Percentiles rank a stretch among this genome's conserved stretches.
Evolutionary conservation across 2,113 vertebrate genomes (phyloP).

Genomic region (Xiphophorus couchianus): DNA sequence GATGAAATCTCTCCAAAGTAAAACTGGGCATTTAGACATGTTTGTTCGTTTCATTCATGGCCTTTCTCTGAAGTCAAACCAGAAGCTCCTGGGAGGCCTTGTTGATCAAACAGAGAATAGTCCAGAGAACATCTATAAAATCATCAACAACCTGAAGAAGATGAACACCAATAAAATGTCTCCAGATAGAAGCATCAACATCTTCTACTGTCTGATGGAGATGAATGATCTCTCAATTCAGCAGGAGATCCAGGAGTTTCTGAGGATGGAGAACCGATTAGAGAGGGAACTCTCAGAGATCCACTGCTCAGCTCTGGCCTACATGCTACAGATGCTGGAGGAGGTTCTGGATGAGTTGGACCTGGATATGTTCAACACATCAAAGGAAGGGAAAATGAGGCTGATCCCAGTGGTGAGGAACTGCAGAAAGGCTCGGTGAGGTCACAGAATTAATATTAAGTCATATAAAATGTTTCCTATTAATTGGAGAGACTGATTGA

Average conservation of each 20-base stretch:
- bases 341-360: constrained; percentile 9
- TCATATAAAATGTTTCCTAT: no score
- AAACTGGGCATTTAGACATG: not conserved
- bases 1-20: not conserved
- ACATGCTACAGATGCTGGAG: constrained; percentile 18
- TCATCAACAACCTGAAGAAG: not conserved
- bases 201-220: not conserved
- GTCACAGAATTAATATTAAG: no score
- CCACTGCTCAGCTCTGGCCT: constrained; percentile 22
- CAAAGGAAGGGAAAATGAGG: not conserved
- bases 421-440: no score
- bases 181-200: not conserved
- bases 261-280: constrained; percentile 5
- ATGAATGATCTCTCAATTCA: not conserved
- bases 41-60: not conserved
- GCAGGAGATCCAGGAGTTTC: constrained; percentile 20
- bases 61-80: not conserved
- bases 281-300: not conserved
- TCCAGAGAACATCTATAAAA: not conserved
- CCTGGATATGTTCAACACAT: not conserved
- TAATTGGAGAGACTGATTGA: no score
- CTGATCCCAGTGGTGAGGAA: not conserved
- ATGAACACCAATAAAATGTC: not conserved
- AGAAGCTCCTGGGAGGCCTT: not conserved
- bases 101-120: not conserved